Conservation (phyloP, 1,140 invertebrate species). For the Papilio glaucus region DNA sequence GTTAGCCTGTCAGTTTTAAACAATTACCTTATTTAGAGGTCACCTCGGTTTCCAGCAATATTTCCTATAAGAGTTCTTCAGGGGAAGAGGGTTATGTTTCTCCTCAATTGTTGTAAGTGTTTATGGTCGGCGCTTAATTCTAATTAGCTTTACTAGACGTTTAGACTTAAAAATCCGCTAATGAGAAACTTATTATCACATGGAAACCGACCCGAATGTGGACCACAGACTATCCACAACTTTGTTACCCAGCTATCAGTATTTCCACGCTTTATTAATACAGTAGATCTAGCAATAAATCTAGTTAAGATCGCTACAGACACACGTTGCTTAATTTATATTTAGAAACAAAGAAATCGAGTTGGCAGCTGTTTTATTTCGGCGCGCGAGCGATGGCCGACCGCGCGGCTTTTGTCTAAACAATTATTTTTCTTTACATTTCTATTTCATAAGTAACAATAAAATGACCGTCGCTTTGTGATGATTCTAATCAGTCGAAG, state of each 20-base stretch:
- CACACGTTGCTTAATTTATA: slow-evolving; percentile 25
- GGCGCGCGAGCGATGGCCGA: background rate
- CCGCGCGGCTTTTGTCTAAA: background rate
- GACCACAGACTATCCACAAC: background rate
- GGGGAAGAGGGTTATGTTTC: too few relatives aligned
- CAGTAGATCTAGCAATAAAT: background rate
- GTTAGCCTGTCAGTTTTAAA: too few relatives aligned
- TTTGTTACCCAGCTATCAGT: background rate
- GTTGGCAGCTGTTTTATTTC: slow-evolving; percentile 35
- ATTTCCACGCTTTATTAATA: background rate
- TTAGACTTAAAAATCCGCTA: too few relatives aligned
- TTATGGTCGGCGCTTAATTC: too few relatives aligned
- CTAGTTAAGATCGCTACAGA: slow-evolving; percentile 9
- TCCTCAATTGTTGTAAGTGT: too few relatives aligned
- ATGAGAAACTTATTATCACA: too few relatives aligned
- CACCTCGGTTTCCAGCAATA: too few relatives aligned
- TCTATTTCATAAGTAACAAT: background rate
- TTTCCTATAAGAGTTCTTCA: too few relatives aligned
- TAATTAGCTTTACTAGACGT: too few relatives aligned
- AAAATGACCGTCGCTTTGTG: slow-evolving; percentile 19
- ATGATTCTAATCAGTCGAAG: too few relatives aligned
- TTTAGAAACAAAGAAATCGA: slow-evolving; percentile 37
- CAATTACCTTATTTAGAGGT: too few relatives aligned
- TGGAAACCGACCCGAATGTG: too few relatives aligned
- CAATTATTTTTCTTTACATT: background rate